Evolutionary conservation across 2,797 vertebrate genomes (phyloP).

Genomic region (Notoglanidium macrostoma): DNA sequence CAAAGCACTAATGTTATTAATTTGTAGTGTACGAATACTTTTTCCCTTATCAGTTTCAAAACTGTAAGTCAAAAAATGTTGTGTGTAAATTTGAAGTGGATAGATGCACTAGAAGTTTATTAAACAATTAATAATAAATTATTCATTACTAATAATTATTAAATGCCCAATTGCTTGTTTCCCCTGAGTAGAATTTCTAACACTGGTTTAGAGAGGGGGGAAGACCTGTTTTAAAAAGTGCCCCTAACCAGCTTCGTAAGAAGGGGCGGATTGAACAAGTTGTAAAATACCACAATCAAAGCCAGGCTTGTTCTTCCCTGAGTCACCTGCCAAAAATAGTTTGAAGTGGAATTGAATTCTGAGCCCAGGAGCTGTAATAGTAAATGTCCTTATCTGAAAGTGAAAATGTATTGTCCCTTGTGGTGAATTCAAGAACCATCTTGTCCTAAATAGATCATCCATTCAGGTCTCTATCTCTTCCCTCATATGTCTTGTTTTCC

Average conservation of each 20-base stretch:
- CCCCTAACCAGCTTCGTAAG: neutral
- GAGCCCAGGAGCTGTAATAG: neutral
- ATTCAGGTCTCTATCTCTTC: slow-evolving; percentile 11
- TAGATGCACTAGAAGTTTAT: neutral
- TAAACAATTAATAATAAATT: neutral
- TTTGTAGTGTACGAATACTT: neutral
- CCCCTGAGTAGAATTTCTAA: neutral
- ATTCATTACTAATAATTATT: neutral
- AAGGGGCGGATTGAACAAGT: neutral
- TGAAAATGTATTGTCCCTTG: slow-evolving; percentile 10
- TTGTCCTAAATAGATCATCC: slow-evolving; percentile 4
- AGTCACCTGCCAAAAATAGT: slow-evolving; percentile 2
- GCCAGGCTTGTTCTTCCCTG: neutral
- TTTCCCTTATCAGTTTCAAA: neutral
- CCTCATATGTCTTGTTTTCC: slow-evolving; percentile 17
- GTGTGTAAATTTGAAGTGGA: neutral
- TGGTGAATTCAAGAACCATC: neutral
- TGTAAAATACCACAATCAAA: neutral
- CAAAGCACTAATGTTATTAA: neutral
- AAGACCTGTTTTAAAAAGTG: neutral
- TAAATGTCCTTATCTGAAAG: slow-evolving; percentile 21
- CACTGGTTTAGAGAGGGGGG: neutral
- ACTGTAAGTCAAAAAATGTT: neutral
- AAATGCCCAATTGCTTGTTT: neutral
- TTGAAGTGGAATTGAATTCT: slow-evolving; percentile 22